Base-by-base conservation (phyloP, 1,140 invertebrate species). In the Latrodectus geometricus region DNA sequence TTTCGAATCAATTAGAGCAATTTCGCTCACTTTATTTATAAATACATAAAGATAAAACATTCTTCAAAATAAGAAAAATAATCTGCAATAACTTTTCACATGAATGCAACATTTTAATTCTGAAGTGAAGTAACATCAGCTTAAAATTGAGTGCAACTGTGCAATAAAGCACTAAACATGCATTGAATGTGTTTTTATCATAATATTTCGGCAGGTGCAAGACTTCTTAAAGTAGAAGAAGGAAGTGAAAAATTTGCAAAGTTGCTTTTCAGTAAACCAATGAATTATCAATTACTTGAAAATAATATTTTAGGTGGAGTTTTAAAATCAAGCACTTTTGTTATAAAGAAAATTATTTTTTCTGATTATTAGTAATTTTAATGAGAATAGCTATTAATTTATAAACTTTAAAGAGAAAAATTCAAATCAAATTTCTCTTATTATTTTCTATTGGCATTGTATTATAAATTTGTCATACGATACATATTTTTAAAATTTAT, bases 131-230 rank as follows among this genome's bases (percentile, higher is more conserved):
- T 69, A 11, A 15, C 20, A 69, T 9, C 68, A 20, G 21, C n/a
- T 23, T n/a, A 69, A 69, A 23, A 15, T n/a, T 20, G 69, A 9
- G 77, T 81, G 79, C 79, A 70, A 50, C 20, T 52, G 79, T 70
- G 79, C 79, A 72, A 23, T 49, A 80, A 83, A 68, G 80, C 80
- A 83, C 80, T 83, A 73, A 49, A 74, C 12, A 70, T 83, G 80
- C 80, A 83, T 35, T 23, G 8, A 54, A 65, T 52, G 65, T 14
- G 14, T 8, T 66, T 52, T 72, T 35, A 35, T 35, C 35, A 35
- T 35, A 35, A 35, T 35, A 35, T 35, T 61, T 14, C 11, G 8
- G 8, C 17, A 17, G 17, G 54, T 61, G 54, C 54, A 61, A 61
- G 54, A 14, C 54, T 14, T 61, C 17, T 61, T 61, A 14, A 11